A percentile compares a stretch with the other conserved stretches of the same genome.
These are phyloP conservation scores for Myiotriccus ornatus DNA, from an alignment of 2,797 vertebrate species.

Conservation along the genomic window DNA sequence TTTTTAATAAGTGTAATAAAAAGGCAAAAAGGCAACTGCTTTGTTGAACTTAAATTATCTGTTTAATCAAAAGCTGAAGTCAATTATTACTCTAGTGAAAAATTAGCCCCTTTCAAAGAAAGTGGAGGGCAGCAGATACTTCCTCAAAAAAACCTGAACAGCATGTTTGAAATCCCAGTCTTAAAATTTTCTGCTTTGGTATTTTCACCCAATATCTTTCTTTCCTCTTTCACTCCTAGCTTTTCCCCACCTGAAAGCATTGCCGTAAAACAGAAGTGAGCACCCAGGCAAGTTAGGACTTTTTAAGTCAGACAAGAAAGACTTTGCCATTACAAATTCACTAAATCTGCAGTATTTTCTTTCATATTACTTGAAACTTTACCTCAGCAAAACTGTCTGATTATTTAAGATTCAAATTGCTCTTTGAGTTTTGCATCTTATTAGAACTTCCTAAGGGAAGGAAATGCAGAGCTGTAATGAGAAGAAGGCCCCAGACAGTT, in stretches of 20 bases:
- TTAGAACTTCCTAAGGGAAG: neutral
- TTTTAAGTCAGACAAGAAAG: neutral
- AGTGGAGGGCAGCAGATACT: neutral
- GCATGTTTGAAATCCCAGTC: neutral
- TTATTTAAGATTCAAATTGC: neutral
- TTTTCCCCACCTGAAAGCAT: neutral
- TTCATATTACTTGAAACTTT: neutral
- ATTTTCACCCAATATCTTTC: neutral
- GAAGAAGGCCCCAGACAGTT: neutral
- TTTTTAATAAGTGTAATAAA: neutral
- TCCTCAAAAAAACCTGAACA: neutral
- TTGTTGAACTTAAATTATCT: neutral
- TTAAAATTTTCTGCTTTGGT: neutral
- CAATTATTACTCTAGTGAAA: neutral
- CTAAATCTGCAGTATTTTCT: neutral
- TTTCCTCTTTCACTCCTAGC: neutral
- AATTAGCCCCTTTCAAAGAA: neutral
- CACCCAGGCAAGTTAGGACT: neutral
- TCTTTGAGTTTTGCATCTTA: neutral
- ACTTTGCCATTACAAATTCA: neutral
- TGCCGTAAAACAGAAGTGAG: neutral
- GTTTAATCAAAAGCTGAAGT: neutral
- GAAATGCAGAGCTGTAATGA: neutral
- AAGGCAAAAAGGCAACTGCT: neutral
- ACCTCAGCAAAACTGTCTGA: neutral